phyloP scores from a whole-genome alignment of 2,888 invertebrate species.

The Vanessa cardui region DNA sequence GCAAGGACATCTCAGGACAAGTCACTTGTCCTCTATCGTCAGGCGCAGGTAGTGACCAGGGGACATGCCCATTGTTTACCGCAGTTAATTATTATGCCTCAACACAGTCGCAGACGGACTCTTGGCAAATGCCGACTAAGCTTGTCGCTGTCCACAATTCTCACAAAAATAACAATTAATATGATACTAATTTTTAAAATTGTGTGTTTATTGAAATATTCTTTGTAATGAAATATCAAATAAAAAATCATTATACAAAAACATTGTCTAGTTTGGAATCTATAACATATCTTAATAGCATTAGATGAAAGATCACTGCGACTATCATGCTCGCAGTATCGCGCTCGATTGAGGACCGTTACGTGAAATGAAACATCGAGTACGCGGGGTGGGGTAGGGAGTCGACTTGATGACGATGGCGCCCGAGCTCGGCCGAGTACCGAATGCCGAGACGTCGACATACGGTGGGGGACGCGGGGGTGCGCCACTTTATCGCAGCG shows the following conservation, averaged over 20 bases:
- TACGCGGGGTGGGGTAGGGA: conserved; percentile 75
- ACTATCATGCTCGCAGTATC: conserved; percentile 75
- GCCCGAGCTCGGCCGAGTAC: conserved; percentile 75
- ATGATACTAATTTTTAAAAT: background rate
- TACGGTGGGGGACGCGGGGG: conserved; percentile 78
- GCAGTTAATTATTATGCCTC: conserved; percentile 80
- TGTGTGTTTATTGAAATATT: background rate
- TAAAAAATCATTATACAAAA: conserved; percentile 36
- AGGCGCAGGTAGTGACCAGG: conserved; percentile 79
- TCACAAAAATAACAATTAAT: conserved; percentile 44
- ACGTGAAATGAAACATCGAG: conserved; percentile 81
- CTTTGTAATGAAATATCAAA: background rate
- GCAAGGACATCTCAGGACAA: conserved; percentile 76
- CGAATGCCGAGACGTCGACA: conserved; percentile 77
- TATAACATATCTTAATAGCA: conserved; percentile 48
- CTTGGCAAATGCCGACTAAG: conserved; percentile 47
- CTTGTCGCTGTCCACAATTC: conserved; percentile 49
- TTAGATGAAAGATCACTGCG: conserved; percentile 63
- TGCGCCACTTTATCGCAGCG: conserved; percentile 81
- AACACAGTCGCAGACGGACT: conserved; percentile 66
- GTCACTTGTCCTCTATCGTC: conserved; percentile 75
- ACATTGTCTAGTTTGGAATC: background rate
- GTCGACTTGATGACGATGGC: conserved; percentile 72
- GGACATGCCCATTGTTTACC: conserved; percentile 81
- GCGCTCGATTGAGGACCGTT: conserved; percentile 83